These are phyloP conservation scores for Capitulum mitella DNA, from an alignment of 2,888 invertebrate genomes.

Conservation along the genomic window DNA sequence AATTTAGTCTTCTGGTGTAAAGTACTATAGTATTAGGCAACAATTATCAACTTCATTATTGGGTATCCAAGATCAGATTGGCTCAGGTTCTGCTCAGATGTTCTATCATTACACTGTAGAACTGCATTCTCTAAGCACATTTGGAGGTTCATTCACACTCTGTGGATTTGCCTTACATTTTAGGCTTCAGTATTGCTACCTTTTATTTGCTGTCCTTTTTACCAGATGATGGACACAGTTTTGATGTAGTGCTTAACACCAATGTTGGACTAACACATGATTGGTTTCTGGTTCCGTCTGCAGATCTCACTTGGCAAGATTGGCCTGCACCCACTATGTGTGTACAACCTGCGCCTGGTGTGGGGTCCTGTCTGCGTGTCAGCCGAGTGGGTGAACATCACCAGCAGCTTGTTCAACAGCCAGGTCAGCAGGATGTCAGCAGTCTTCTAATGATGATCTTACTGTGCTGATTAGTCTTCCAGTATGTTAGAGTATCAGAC, in stretches of 20 bases:
- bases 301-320: conserved; percentile 7
- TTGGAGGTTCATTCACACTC: no score
- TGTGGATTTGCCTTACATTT: no score
- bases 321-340: conserved; percentile 15
- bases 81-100: no score
- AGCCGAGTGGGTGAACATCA: neutral
- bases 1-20: neutral
- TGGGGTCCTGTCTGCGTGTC: neutral
- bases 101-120: no score
- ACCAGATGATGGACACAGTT: neutral
- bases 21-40: no score
- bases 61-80: neutral
- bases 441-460: no score
- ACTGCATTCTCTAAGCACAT: no score
- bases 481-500: no score
- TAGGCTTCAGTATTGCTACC: no score
- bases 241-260: neutral
- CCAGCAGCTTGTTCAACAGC: conserved; percentile 25
- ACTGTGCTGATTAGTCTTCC: no score
- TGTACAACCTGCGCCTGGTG: neutral
- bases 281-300: neutral
- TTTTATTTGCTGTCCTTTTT: no score
- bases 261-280: no score
- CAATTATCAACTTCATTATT: neutral
- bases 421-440: neutral